These are phyloP conservation scores for Drymonia ruficornis DNA, from an alignment of 2,888 invertebrate species.

Conservation along the genomic window DNA sequence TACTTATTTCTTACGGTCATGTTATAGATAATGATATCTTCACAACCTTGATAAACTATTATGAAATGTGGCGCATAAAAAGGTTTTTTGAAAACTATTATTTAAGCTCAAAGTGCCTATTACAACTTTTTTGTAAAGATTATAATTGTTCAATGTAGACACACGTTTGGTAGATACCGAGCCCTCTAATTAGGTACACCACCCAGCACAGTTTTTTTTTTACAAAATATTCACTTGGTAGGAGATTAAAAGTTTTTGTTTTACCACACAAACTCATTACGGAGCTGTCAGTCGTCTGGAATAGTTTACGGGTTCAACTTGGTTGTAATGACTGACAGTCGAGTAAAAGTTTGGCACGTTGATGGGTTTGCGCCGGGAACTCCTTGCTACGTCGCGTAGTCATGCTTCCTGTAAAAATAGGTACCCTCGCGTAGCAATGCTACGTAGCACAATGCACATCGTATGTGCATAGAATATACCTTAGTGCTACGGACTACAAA, in stretches of 20 bases:
- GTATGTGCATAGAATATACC: no score
- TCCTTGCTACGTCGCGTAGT: conserved; percentile 27
- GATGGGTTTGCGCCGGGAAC: conserved; percentile 17
- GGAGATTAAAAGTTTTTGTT: conserved; percentile 48
- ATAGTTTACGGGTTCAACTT: conserved; percentile 50
- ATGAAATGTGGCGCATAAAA: no score
- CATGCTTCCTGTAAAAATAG: conserved; percentile 20
- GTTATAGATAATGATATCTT: not conserved
- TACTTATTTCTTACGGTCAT: not conserved
- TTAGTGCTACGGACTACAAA: no score
- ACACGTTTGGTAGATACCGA: not conserved
- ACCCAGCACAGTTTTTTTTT: no score
- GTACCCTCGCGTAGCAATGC: not conserved
- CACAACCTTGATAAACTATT: no score
- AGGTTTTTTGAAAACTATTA: no score
- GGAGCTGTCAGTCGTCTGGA: conserved; percentile 63
- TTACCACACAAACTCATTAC: conserved; percentile 67
- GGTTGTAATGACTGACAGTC: conserved; percentile 62
- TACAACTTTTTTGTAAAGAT: no score
- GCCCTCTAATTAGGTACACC: not conserved
- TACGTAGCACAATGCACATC: not conserved
- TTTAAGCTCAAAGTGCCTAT: no score
- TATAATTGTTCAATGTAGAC: no score
- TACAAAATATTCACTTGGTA: not conserved
- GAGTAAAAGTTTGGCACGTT: conserved; percentile 45